These are phyloP conservation scores for Rhadinocentrus ornatus DNA, from an alignment of 2,797 vertebrate species.

Conservation along the genomic window DNA sequence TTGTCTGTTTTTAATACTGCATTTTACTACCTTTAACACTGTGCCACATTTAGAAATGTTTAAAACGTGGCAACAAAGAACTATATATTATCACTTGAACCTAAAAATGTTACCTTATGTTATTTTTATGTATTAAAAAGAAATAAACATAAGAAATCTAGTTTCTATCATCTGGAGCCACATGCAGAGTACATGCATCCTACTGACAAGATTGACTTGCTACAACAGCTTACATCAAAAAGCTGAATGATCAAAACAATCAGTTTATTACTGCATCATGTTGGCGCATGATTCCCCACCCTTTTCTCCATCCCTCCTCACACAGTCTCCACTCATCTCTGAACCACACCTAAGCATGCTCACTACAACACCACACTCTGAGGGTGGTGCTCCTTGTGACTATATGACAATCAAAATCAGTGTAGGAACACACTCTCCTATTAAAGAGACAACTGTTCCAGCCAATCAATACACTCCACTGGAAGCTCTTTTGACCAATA, in stretches of 20 bases:
- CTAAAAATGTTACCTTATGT: neutral
- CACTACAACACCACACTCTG: conserved; percentile 28
- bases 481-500: conserved; percentile 49
- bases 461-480: conserved; percentile 39
- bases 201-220: neutral
- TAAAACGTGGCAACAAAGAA: neutral
- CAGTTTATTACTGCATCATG: conserved; percentile 1
- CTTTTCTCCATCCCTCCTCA: neutral
- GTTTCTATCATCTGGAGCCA: neutral
- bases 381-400: conserved; percentile 30
- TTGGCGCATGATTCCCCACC: neutral
- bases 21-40: neutral
- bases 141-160: neutral
- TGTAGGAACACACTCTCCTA: conserved; percentile 29
- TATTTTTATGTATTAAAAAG: neutral
- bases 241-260: neutral
- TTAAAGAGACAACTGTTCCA: conserved; percentile 28
- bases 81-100: neutral
- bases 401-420: conserved; percentile 34
- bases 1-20: neutral
- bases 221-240: conserved; percentile 17
- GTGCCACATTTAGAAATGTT: neutral
- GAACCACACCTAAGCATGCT: conserved; percentile 66
- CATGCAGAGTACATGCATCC: neutral
- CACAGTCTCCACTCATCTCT: conserved; percentile 12